These are phyloP conservation scores for Muscidifurax raptorellus DNA, from an alignment of 1,140 invertebrate genomes.

Conservation along the genomic window DNA sequence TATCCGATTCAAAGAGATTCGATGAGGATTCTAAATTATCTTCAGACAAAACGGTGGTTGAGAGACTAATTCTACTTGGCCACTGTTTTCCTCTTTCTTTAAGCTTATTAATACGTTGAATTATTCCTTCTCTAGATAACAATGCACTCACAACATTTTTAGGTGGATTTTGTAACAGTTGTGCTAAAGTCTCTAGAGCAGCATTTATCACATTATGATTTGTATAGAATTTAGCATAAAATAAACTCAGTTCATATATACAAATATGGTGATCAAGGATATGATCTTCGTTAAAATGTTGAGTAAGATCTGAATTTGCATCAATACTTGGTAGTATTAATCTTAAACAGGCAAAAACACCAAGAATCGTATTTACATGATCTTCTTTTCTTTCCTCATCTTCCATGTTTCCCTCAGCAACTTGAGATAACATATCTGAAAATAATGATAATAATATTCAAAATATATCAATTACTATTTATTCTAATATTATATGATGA, in stretches of 20 bases:
- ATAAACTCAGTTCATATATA: slow-evolving; percentile 89
- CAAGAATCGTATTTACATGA: slow-evolving; percentile 76
- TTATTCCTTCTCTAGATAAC: slow-evolving; percentile 77
- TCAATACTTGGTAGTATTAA: slow-evolving; percentile 78
- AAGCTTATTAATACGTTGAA: slow-evolving; percentile 68
- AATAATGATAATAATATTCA: slow-evolving; percentile 67
- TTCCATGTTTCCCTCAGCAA: slow-evolving; percentile 71
- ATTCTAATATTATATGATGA: background rate
- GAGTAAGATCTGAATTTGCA: slow-evolving; percentile 52
- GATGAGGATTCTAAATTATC: slow-evolving; percentile 68
- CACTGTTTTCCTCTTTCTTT: slow-evolving; percentile 59
- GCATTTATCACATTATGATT: slow-evolving; percentile 92
- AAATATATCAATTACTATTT: slow-evolving; percentile 25
- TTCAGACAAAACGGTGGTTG: slow-evolving; percentile 69
- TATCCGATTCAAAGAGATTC: slow-evolving; percentile 68
- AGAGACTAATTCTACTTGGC: slow-evolving; percentile 68
- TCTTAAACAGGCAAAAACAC: slow-evolving; percentile 81
- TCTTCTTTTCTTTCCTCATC: slow-evolving; percentile 65
- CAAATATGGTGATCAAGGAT: slow-evolving; percentile 75
- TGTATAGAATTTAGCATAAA: slow-evolving; percentile 80
- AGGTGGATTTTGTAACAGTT: slow-evolving; percentile 82
- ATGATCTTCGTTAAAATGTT: slow-evolving; percentile 56
- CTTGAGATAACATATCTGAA: slow-evolving; percentile 74
- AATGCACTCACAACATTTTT: slow-evolving; percentile 79
- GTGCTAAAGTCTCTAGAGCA: slow-evolving; percentile 86